Evolutionary conservation across 2,888 invertebrate genomes (phyloP).

Genomic region (Metellina segmentata): DNA sequence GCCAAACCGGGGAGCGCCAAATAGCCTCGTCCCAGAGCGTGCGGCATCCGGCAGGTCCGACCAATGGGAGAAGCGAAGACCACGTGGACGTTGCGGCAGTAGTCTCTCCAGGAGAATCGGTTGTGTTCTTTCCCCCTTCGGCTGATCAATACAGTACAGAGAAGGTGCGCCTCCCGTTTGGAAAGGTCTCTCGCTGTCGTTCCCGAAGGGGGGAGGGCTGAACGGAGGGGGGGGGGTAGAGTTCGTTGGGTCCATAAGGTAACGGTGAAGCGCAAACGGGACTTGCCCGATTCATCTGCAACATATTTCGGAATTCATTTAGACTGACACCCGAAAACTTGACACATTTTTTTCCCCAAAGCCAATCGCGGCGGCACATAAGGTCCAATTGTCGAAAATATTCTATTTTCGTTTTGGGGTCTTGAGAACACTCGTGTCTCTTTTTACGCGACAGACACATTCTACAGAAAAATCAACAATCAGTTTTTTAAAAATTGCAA

Average conservation of each 20-base stretch:
- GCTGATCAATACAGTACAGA: slow-evolving; percentile 66
- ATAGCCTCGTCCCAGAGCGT: slow-evolving; percentile 35
- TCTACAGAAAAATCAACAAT: no score
- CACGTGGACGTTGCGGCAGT: slow-evolving; percentile 71
- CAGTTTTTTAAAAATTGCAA: no score
- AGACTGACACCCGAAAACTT: no score
- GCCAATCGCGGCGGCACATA: no score
- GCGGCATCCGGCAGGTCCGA: slow-evolving; percentile 25
- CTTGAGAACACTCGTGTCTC: no score
- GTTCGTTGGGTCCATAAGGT: slow-evolving; percentile 2
- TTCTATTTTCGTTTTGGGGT: no score
- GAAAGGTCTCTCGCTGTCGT: slow-evolving; percentile 49
- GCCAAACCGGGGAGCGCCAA: slow-evolving; percentile 32
- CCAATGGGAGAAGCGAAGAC: slow-evolving; percentile 56
- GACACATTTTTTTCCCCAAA: no score
- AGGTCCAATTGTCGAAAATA: no score
- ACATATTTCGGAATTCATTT: no score
- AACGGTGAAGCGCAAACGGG: not conserved
- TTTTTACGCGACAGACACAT: no score
- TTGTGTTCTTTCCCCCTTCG: slow-evolving; percentile 42
- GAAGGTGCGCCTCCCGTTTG: slow-evolving; percentile 52
- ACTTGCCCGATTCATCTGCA: not conserved
- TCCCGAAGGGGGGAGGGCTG: not conserved
- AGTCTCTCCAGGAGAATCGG: slow-evolving; percentile 59
- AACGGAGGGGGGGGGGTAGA: not conserved